Evolutionary conservation across 2,113 vertebrate species (phyloP), one percentile per base, ranked within the genome.

Genomic region (Spermophilus dauricus): DNA sequence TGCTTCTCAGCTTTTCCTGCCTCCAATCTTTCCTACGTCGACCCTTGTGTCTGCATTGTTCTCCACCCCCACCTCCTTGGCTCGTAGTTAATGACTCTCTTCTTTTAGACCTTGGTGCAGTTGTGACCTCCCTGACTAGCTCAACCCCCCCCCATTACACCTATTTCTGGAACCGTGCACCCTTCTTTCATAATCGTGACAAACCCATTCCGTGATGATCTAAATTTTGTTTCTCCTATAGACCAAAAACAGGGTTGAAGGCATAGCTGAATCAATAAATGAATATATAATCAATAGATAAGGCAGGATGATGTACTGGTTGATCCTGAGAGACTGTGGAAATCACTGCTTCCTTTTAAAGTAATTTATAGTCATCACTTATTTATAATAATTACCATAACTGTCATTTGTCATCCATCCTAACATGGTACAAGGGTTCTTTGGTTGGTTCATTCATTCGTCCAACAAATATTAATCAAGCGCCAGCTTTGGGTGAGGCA

Each of bases 311-410:
- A 28, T 87, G 51, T 84, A 39, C 63, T 89, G 14, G 20, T 85
- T 85, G 87, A 65, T 90, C 37, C 65, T 87, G 61, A 96, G 63
- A 92, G 26, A 78, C 78, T 65, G 48, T 73, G 58, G 39, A 89
- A 95, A 81, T 78, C 18, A 69, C 16, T 51, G 14, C 81, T 84
- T 73, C 65, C 26, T 91, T 97, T 70, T 80, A 78, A 84, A 72
- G n/a, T 73, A 51, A 77, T 24, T 76, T 93, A 88, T 53, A 73
- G 58, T 45, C 45, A 86, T 48, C 75, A 80, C 16, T 92, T 76
- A 73, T 86, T 83, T 70, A 67, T 48, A 72, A 56, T 61, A 63
- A 63, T 67, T 83, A 86, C 80, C 61, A 81, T 91, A 78, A 48
- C 53, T 80, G 63, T 93, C 69, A 86, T 84, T 86, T 82, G n/a